These are phyloP conservation scores for Notarius lentiginosus DNA, from an alignment of 2,113 vertebrate genomes.

Conservation along the genomic window DNA sequence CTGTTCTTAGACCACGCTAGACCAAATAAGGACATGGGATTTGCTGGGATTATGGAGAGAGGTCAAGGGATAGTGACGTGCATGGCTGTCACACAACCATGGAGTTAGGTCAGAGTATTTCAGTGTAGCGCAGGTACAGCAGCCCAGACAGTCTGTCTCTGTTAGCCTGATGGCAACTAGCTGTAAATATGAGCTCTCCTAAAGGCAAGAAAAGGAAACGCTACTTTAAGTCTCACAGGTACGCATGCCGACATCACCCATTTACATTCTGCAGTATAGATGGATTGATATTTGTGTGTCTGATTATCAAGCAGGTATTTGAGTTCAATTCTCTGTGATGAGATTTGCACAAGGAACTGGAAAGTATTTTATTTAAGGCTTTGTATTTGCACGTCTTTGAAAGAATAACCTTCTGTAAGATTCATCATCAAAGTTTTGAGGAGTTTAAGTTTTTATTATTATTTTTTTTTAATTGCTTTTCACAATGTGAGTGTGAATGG, in stretches of 20 bases:
- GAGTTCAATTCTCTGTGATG: not conserved
- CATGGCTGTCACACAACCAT: constrained; percentile 26
- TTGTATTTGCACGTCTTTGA: not conserved
- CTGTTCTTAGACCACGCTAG: not conserved
- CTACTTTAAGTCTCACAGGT: constrained; percentile 53
- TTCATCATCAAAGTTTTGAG: not conserved
- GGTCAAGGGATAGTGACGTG: constrained; percentile 42
- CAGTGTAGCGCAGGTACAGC: constrained; percentile 2
- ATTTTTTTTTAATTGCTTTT: no score
- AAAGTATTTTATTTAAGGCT: not conserved
- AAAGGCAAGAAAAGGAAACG: constrained; percentile 53
- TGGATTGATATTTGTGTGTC: not conserved
- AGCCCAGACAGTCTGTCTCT: constrained; percentile 10
- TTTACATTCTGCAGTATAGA: not conserved
- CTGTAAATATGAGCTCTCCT: constrained; percentile 47
- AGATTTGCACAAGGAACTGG: not conserved
- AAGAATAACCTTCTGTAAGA: not conserved
- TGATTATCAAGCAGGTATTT: not conserved
- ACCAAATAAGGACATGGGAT: constrained; percentile 43
- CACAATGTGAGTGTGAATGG: no score
- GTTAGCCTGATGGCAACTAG: constrained; percentile 20
- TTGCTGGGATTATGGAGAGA: constrained; percentile 51
- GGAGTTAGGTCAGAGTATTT: constrained; percentile 17
- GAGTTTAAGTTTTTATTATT: no score
- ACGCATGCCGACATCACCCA: not conserved